Evolutionary conservation across 2,113 vertebrate genomes (phyloP).

Genomic region (Zosterops pallidus): DNA sequence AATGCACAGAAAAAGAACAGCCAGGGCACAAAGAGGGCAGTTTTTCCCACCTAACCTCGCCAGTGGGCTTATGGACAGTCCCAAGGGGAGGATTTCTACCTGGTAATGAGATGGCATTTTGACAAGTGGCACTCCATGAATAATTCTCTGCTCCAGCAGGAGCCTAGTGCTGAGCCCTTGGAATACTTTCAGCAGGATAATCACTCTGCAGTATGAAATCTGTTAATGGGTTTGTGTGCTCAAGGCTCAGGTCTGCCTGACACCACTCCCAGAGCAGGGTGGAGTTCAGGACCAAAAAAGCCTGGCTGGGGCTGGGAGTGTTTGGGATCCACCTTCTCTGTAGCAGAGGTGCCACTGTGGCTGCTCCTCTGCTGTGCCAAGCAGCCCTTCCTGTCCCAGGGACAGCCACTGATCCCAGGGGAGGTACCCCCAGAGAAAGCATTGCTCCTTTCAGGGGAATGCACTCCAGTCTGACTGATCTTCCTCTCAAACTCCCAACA

Average conservation of each 20-base stretch:
- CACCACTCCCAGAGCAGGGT: neutral
- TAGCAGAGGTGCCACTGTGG: neutral
- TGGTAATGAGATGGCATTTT: neutral
- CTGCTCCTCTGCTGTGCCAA: neutral
- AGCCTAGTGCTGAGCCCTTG: neutral
- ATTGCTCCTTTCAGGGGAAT: neutral
- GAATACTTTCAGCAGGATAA: conserved; percentile 1
- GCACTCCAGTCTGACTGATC: neutral
- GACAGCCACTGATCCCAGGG: neutral
- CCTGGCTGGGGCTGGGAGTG: neutral
- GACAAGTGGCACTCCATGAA: neutral
- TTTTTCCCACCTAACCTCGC: neutral
- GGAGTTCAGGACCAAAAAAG: neutral
- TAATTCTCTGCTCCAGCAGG: neutral
- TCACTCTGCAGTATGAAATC: neutral
- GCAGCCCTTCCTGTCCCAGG: neutral
- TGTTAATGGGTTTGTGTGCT: neutral
- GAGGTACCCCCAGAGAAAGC: neutral
- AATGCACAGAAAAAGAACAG: neutral
- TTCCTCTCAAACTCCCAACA: neutral
- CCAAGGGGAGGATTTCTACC: neutral
- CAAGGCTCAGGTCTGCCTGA: neutral
- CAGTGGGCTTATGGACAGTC: neutral
- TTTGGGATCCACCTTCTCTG: neutral
- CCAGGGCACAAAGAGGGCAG: neutral